Evolutionary conservation across 2,113 vertebrate genomes (phyloP).

Genomic region (Natator depressus): DNA sequence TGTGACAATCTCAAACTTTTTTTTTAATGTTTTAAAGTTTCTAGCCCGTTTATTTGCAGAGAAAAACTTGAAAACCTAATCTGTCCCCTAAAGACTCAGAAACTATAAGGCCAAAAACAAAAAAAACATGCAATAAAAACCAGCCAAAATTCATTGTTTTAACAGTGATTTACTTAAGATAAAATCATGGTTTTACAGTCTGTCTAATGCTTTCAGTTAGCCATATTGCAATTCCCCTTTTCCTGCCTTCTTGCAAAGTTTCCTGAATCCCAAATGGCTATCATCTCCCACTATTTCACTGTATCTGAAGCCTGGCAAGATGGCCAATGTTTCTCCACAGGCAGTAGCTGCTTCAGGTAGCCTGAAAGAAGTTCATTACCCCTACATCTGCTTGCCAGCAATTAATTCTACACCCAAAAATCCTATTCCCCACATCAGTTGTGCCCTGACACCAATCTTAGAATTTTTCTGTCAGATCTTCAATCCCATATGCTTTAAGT

Average conservation of each 20-base stretch:
- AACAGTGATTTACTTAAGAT: rapidly evolving
- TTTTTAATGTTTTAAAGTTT: too few relatives aligned
- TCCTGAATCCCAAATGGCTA: background rate
- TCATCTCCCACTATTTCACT: background rate
- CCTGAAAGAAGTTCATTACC: too few relatives aligned
- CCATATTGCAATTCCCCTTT: background rate
- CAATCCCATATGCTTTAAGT: too few relatives aligned
- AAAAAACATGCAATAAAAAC: too few relatives aligned
- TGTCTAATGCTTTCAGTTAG: background rate
- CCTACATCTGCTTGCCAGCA: too few relatives aligned
- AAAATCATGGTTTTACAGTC: background rate
- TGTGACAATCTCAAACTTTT: background rate
- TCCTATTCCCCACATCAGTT: too few relatives aligned
- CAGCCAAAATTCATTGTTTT: too few relatives aligned
- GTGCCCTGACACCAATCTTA: too few relatives aligned
- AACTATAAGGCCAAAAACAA: too few relatives aligned
- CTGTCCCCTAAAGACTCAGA: background rate
- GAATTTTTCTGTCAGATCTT: too few relatives aligned
- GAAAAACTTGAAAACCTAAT: background rate
- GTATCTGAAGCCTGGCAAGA: background rate
- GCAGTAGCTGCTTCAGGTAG: background rate
- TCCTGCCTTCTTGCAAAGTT: background rate
- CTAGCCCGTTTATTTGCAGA: background rate
- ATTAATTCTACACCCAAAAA: too few relatives aligned
- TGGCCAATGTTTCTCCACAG: background rate